Base-by-base conservation (phyloP, 1,140 invertebrate genomes). In the Forficula auricularia region DNA sequence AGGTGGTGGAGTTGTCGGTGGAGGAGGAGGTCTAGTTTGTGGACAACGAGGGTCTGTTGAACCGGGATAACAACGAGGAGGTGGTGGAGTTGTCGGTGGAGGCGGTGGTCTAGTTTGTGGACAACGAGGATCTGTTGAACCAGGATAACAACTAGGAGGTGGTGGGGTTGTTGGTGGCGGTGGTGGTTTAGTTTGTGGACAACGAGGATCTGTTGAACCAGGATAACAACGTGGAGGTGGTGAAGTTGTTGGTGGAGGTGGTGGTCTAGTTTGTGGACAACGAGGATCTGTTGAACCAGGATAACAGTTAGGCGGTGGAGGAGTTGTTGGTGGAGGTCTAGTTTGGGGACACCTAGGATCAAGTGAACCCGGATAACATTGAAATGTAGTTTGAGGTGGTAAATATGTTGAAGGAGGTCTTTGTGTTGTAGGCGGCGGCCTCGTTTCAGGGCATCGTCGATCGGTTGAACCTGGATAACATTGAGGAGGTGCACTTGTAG, bases 61-160 rank as follows among this genome's bases (percentile, higher is more conserved):
- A 3, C 56, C 57, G 16, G 58, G 58, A 47, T 48, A 58, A 38
- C 59, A 62, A 14, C 42, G 44, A 6, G 22, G 40, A 20, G 43
- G 40, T 46, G 35, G 43, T 44, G 38, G 48, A 12, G 64, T 67
- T 12, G 66, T 67, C 38, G 67, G 53, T 46, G 68, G 68, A 2
- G 66, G 67, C 22, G 64, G 60, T 13, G 67, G 65, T 31, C 68
- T 65, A 18, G 64, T 63, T 45, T 66, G 62, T 3, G 69, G 67
- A 45, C 71, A 74, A 40, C 66, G 68, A 6, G 70, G 70, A 59
- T 74, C 70, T 34, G 56, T 64, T 9, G 68, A 70, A 31, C 71
- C 71, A 3, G 70, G 69, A 45, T 66, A 72, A 48, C 70, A 72
- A 22, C 46, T 46, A 12, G 48, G 51, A 40, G 48, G 51, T 18